These are phyloP conservation scores for Seira musarum DNA, from an alignment of 2,888 invertebrate genomes.

Conservation along the genomic window DNA sequence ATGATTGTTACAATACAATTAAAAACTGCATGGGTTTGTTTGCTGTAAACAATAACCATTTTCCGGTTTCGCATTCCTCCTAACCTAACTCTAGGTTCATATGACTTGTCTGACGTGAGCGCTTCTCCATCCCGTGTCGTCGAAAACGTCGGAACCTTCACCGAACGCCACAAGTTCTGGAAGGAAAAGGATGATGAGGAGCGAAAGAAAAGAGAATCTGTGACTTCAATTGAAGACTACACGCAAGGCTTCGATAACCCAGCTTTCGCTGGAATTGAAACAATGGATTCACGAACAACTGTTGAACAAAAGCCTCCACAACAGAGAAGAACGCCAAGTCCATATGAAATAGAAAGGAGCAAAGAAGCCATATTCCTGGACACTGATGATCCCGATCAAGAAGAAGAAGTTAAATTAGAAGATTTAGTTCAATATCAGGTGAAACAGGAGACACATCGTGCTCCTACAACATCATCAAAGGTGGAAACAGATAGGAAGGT, in stretches of 20 bases:
- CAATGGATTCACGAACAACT: slow-evolving; percentile 72
- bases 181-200: slow-evolving; percentile 68
- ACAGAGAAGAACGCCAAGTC: slow-evolving; percentile 64
- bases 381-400: slow-evolving; percentile 68
- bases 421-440: slow-evolving; percentile 65
- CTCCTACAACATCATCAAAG: not conserved
- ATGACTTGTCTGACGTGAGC: slow-evolving; percentile 60
- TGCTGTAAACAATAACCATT: slow-evolving; percentile 5
- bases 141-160: slow-evolving; percentile 67
- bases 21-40: not conserved
- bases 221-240: slow-evolving; percentile 67
- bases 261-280: slow-evolving; percentile 72
- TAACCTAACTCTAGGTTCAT: slow-evolving; percentile 53
- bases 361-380: slow-evolving; percentile 69
- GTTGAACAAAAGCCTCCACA: slow-evolving; percentile 6
- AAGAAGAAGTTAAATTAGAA: slow-evolving; percentile 71
- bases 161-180: slow-evolving; percentile 68
- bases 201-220: slow-evolving; percentile 65
- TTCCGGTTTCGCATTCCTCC: slow-evolving; percentile 41
- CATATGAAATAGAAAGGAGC: slow-evolving; percentile 68
- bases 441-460: slow-evolving; percentile 63
- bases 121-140: slow-evolving; percentile 69
- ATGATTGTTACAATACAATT: too few species aligned
- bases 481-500: slow-evolving; percentile 63
- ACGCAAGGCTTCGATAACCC: slow-evolving; percentile 72